A percentile compares a stretch with the other conserved stretches of the same genome.
These are phyloP conservation scores for Danaus plexippus DNA, from an alignment of 1,140 invertebrate genomes.

Conservation along the genomic window DNA sequence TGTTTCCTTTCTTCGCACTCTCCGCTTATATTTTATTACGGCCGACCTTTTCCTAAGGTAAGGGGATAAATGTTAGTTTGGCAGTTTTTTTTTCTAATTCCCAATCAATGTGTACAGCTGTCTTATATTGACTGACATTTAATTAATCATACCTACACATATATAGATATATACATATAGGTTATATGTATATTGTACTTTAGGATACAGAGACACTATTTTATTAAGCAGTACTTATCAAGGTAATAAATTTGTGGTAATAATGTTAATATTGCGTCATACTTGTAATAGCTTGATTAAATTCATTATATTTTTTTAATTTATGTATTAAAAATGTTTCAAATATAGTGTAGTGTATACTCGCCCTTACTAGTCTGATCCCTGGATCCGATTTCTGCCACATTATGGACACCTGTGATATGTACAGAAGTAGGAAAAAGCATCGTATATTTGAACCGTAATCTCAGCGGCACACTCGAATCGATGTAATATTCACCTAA, in stretches of 20 bases:
- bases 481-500: slow-evolving; percentile 57
- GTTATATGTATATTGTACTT: slow-evolving; percentile 1
- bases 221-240: neutral
- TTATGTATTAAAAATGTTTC: no score
- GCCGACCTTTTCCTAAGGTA: slow-evolving; percentile 26
- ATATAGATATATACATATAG: neutral
- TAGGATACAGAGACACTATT: slow-evolving; percentile 7
- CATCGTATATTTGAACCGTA: slow-evolving; percentile 39
- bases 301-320: no score
- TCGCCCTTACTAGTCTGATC: slow-evolving; percentile 17
- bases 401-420: slow-evolving; percentile 59
- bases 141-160: neutral
- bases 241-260: no score
- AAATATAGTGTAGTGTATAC: slow-evolving; percentile 18
- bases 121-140: neutral
- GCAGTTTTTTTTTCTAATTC: slow-evolving; percentile 19
- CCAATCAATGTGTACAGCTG: slow-evolving; percentile 9
- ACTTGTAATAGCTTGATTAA: no score
- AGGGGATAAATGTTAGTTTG: slow-evolving; percentile 21
- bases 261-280: no score
- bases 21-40: slow-evolving; percentile 50
- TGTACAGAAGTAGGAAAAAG: slow-evolving; percentile 47
- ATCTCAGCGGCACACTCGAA: slow-evolving; percentile 48
- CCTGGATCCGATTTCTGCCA: slow-evolving; percentile 29
- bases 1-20: slow-evolving; percentile 55